phyloP scores from a whole-genome alignment of 30 jellyfish, hydroid and myxozoan genomes.

The Phacellophora camtschatica region DNA sequence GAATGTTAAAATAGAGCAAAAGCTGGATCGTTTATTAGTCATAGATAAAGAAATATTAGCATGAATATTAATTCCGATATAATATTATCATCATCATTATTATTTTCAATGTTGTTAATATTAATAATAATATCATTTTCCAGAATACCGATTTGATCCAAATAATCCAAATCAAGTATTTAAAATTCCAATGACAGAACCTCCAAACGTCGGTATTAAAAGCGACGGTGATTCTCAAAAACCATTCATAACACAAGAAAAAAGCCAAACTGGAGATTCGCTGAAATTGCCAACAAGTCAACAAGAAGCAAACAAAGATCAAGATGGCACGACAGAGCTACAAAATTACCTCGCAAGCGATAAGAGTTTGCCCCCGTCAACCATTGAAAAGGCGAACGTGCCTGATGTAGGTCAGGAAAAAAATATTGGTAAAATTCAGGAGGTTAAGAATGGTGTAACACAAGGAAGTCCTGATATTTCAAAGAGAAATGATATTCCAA shows the following conservation, averaged over 20 bases:
- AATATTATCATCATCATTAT: too few relatives aligned
- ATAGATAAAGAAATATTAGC: too few relatives aligned
- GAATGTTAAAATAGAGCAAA: too few relatives aligned
- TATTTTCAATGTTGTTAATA: too few relatives aligned
- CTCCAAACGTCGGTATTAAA: too few relatives aligned
- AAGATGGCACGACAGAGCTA: constrained; percentile 44
- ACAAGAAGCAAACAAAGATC: neutral
- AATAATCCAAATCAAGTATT: constrained; percentile 68
- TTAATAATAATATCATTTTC: neutral
- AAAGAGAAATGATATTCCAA: constrained; percentile 28
- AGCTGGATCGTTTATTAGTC: too few relatives aligned
- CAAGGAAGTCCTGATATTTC: neutral
- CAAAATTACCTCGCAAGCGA: constrained; percentile 47
- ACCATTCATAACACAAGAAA: too few relatives aligned
- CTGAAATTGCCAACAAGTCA: neutral
- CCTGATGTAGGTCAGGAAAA: neutral
- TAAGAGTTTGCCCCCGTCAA: constrained; percentile 25
- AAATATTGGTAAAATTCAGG: neutral
- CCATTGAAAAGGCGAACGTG: neutral
- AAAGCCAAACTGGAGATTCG: neutral
- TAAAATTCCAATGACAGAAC: constrained; percentile 42
- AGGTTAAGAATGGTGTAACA: neutral
- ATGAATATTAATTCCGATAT: too few relatives aligned
- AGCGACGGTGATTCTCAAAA: too few relatives aligned
- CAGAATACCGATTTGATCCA: constrained; percentile 78